phyloP scores from a whole-genome alignment of 2,113 vertebrate species.

The Sinocyclocheilus rhinocerous region DNA sequence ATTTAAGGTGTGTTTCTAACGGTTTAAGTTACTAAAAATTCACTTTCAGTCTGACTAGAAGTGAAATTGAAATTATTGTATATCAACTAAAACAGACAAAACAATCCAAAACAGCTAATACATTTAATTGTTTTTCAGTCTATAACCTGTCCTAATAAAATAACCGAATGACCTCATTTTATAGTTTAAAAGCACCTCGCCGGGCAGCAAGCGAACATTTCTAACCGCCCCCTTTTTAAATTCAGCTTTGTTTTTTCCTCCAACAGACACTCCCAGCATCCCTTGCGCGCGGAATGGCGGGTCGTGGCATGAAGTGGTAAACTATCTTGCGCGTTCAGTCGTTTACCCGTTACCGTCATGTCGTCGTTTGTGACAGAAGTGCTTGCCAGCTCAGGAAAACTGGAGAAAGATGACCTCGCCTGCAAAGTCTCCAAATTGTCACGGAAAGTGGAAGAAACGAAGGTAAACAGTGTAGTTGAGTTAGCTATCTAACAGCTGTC shows the following conservation, averaged over 20 bases:
- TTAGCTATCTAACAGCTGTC: constrained; percentile 9
- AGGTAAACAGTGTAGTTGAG: constrained; percentile 74
- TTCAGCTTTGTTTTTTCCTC: neutral
- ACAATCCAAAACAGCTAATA: neutral
- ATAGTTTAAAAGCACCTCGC: neutral
- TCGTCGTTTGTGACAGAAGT: constrained; percentile 91
- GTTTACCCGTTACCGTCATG: constrained; percentile 56
- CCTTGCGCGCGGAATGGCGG: constrained; percentile 54
- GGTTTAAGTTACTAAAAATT: neutral
- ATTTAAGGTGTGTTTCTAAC: neutral
- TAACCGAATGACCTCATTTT: neutral
- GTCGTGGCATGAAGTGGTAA: neutral
- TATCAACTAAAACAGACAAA: neutral
- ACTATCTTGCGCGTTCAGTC: neutral
- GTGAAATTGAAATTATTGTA: neutral
- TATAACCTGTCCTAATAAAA: neutral
- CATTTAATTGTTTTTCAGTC: neutral
- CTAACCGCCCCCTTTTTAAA: neutral
- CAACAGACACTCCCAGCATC: constrained; percentile 15
- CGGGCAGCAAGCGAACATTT: neutral
- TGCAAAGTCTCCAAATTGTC: constrained; percentile 85
- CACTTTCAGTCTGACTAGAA: neutral
- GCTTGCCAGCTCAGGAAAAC: constrained; percentile 85
- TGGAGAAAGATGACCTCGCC: constrained; percentile 89
- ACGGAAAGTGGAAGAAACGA: constrained; percentile 88